Percentiles rank a stretch among this genome's conserved stretches.
Evolutionary conservation across 2,888 invertebrate genomes (phyloP).

Genomic region (Neoascia interrupta): DNA sequence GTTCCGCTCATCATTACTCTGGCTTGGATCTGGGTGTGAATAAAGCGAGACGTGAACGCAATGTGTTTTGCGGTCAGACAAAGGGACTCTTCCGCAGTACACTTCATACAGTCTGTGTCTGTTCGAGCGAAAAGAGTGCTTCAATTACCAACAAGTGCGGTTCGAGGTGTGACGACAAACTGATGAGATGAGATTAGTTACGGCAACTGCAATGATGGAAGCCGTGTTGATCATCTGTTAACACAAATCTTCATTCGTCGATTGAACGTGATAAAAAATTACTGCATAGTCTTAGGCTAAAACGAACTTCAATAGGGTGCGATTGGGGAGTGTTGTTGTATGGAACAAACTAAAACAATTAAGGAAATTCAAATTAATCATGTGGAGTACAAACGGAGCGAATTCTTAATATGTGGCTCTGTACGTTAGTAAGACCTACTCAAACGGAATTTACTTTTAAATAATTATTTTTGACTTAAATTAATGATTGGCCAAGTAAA

Average conservation of each 20-base stretch:
- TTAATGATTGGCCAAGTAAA: too few relatives aligned
- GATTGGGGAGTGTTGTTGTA: too few relatives aligned
- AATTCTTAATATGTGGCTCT: too few relatives aligned
- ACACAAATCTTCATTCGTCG: too few relatives aligned
- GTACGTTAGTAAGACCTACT: too few relatives aligned
- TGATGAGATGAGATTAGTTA: constrained; percentile 54
- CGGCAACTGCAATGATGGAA: constrained; percentile 14
- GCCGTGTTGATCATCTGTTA: too few relatives aligned
- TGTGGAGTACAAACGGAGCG: too few relatives aligned
- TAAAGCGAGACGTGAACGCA: constrained; percentile 3
- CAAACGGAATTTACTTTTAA: too few relatives aligned
- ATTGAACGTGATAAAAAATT: not conserved
- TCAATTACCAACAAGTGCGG: constrained; percentile 42
- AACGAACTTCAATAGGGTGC: too few relatives aligned
- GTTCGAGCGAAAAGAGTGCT: constrained; percentile 47
- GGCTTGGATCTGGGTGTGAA: not conserved
- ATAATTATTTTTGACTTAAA: too few relatives aligned
- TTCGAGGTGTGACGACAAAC: constrained; percentile 31
- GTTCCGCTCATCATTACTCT: constrained; percentile 56
- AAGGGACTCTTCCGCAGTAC: constrained; percentile 12
- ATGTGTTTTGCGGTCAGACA: constrained; percentile 59
- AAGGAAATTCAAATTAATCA: too few relatives aligned
- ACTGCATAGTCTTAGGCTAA: constrained; percentile 53
- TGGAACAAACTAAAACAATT: too few relatives aligned
- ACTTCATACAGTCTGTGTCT: constrained; percentile 32